Conservation (phyloP, 2,113 vertebrate species). For the Rhinolophus ferrumequinum region DNA sequence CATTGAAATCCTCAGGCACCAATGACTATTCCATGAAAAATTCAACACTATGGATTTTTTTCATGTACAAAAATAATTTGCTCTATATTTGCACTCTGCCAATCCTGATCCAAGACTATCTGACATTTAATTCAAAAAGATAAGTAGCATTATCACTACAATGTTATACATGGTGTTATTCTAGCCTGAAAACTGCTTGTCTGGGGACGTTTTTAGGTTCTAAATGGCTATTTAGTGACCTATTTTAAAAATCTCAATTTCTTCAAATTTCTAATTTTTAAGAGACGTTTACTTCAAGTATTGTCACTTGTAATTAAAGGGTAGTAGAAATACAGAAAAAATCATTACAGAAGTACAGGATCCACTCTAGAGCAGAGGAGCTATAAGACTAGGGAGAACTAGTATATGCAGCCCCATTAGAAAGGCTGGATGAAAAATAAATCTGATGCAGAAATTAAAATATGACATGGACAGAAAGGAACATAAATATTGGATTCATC, state of each 20-base stretch:
- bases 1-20: background rate
- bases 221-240: background rate
- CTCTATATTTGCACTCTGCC: background rate
- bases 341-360: background rate
- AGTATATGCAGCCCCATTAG: background rate
- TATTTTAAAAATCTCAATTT: conserved; percentile 1
- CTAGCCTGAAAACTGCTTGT: background rate
- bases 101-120: background rate
- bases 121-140: conserved; percentile 21
- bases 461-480: background rate
- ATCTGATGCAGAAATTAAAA: background rate
- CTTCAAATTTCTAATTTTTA: conserved; percentile 13
- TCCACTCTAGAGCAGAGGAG: background rate
- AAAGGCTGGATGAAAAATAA: background rate
- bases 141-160: background rate
- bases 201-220: background rate
- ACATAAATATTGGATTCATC: background rate
- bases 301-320: background rate
- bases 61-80: background rate
- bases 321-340: background rate
- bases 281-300: background rate
- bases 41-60: background rate
- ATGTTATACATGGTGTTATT: background rate
- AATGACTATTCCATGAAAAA: background rate
- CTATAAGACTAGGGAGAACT: background rate